Percentiles rank a stretch among this genome's conserved stretches.
phyloP scores from a whole-genome alignment of 2,888 invertebrate species.

The Achlya flavicornis region DNA sequence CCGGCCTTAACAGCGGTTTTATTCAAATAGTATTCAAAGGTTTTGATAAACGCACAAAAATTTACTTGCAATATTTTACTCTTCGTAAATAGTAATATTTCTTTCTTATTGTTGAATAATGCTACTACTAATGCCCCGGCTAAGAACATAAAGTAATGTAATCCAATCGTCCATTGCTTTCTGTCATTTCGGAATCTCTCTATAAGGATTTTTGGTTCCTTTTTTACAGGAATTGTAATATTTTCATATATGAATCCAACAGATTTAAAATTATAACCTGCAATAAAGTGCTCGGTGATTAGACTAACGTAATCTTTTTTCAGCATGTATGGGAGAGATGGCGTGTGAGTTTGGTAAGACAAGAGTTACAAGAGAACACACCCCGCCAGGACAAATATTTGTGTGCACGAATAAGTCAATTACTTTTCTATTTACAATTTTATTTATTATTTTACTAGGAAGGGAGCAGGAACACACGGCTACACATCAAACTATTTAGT shows the following conservation, averaged over 20 bases:
- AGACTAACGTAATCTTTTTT: too few species aligned
- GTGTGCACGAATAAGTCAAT: too few species aligned
- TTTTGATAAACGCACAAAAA: conserved; percentile 19
- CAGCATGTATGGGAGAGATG: too few species aligned
- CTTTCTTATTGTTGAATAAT: conserved; percentile 52
- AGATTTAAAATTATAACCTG: conserved; percentile 26
- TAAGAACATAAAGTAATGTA: conserved; percentile 58
- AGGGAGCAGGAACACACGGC: too few species aligned
- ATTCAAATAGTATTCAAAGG: conserved; percentile 35
- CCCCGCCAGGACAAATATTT: too few species aligned
- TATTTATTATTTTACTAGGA: too few species aligned
- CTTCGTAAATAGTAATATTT: conserved; percentile 45
- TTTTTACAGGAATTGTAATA: conserved; percentile 22
- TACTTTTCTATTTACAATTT: too few species aligned
- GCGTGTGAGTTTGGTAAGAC: too few species aligned
- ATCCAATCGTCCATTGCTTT: conserved; percentile 24
- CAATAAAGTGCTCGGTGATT: conserved; percentile 16
- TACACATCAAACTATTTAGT: too few species aligned
- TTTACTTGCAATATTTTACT: conserved; percentile 39
- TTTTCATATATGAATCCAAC: conserved; percentile 30
- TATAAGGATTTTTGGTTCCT: conserved; percentile 18
- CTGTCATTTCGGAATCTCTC: conserved; percentile 16
- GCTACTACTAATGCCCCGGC: conserved; percentile 58
- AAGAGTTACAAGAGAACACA: too few species aligned
- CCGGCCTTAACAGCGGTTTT: conserved; percentile 29